Evolutionary conservation across 2,797 vertebrate species (phyloP).

Genomic region (Pseudochirops cupreus): DNA sequence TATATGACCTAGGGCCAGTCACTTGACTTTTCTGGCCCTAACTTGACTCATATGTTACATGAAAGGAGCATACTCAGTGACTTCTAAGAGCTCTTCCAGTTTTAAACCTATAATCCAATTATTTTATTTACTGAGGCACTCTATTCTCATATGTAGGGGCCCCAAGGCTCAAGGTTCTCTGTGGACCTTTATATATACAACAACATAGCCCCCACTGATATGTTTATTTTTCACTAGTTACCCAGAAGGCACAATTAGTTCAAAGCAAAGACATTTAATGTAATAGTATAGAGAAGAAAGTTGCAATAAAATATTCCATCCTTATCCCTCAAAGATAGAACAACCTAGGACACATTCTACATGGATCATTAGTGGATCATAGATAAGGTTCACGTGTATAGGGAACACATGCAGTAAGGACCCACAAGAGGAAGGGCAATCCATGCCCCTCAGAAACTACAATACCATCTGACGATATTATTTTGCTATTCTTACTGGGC

Average conservation of each 20-base stretch:
- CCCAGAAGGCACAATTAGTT: not conserved
- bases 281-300: not conserved
- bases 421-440: not conserved
- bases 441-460: not conserved
- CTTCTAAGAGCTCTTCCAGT: not conserved
- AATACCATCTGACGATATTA: not conserved
- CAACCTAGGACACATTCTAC: not conserved
- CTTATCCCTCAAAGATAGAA: not conserved
- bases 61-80: not conserved
- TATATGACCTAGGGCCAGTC: slow-evolving; percentile 25
- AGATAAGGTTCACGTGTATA: not conserved
- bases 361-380: not conserved
- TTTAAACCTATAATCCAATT: not conserved
- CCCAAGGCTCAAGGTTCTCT: not conserved
- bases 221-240: not conserved
- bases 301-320: not conserved
- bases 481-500: not conserved
- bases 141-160: not conserved
- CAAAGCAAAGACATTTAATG: not conserved
- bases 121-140: not conserved
- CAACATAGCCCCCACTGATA: not conserved
- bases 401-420: not conserved
- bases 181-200: not conserved
- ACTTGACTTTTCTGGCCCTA: not conserved
- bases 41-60: not conserved